Percentiles rank a stretch among this genome's conserved stretches.
Evolutionary conservation across 2,888 invertebrate genomes (phyloP).

Genomic region (Globia sparganii): DNA sequence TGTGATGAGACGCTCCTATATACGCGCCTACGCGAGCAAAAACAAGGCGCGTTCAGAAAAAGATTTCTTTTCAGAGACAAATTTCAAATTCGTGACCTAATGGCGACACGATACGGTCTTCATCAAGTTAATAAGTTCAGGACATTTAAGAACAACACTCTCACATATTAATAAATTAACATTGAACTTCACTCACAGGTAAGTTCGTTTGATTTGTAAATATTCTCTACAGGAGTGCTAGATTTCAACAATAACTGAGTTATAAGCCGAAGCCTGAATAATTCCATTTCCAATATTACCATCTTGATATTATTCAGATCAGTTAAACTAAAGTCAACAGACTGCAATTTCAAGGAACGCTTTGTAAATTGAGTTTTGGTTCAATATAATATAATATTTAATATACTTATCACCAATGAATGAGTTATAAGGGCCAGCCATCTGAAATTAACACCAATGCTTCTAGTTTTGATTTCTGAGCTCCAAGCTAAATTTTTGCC

Average conservation of each 20-base stretch:
- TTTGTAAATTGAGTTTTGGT: slow-evolving; percentile 1
- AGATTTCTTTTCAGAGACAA: too few relatives aligned
- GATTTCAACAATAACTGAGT: neutral
- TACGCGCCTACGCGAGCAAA: too few relatives aligned
- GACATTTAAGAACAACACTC: too few relatives aligned
- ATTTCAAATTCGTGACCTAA: too few relatives aligned
- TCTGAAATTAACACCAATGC: slow-evolving; percentile 15
- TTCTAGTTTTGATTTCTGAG: slow-evolving; percentile 9
- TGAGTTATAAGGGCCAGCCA: neutral
- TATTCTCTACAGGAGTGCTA: too few relatives aligned
- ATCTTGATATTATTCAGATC: neutral
- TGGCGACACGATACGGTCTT: too few relatives aligned
- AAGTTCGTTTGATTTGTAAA: neutral
- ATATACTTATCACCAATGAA: slow-evolving; percentile 14
- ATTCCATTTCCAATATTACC: slow-evolving; percentile 11
- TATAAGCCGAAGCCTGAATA: slow-evolving; percentile 13
- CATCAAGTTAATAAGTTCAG: too few relatives aligned
- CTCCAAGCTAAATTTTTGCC: neutral
- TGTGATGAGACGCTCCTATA: too few relatives aligned
- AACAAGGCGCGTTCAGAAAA: too few relatives aligned
- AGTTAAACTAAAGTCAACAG: slow-evolving; percentile 10
- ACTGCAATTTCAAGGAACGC: slow-evolving; percentile 1
- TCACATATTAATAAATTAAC: neutral
- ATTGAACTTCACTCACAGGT: neutral
- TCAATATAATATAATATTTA: neutral